These are phyloP conservation scores for Lochmaea crataegi DNA, from an alignment of 2,888 invertebrate species.

Conservation along the genomic window DNA sequence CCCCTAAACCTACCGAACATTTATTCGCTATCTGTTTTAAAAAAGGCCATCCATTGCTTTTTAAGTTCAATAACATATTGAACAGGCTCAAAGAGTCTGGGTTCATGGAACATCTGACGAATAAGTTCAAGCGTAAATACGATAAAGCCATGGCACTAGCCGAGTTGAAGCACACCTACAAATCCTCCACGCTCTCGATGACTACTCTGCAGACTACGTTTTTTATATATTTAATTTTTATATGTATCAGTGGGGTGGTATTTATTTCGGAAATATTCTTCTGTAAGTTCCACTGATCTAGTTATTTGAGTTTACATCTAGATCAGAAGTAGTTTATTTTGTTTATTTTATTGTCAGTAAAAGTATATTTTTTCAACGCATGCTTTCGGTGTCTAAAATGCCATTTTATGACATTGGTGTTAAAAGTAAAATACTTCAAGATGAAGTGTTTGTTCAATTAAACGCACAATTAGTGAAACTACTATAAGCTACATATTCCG, in stretches of 20 bases:
- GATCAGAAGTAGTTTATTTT: no score
- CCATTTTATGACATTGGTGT: no score
- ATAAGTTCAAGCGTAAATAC: slow-evolving; percentile 3
- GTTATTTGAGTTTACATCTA: no score
- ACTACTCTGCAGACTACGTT: neutral
- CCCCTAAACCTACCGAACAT: neutral
- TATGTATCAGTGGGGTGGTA: neutral
- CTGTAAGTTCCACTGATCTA: neutral
- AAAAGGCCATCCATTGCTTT: slow-evolving; percentile 29
- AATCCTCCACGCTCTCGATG: neutral
- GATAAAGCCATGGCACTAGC: slow-evolving; percentile 17
- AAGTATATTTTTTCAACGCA: no score
- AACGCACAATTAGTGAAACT: no score
- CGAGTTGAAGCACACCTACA: neutral
- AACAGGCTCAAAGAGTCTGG: slow-evolving; percentile 22
- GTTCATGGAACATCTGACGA: slow-evolving; percentile 11
- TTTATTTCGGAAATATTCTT: neutral
- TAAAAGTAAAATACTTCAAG: no score
- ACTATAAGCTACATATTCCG: no score
- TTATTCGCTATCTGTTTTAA: slow-evolving; percentile 15
- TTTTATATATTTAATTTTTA: neutral
- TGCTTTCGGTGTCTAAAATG: no score
- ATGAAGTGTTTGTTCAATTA: no score
- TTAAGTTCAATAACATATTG: slow-evolving; percentile 12
- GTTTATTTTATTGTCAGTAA: no score